phyloP scores from a whole-genome alignment of 2,888 invertebrate genomes.

The Sceliomorpha sp. region DNA sequence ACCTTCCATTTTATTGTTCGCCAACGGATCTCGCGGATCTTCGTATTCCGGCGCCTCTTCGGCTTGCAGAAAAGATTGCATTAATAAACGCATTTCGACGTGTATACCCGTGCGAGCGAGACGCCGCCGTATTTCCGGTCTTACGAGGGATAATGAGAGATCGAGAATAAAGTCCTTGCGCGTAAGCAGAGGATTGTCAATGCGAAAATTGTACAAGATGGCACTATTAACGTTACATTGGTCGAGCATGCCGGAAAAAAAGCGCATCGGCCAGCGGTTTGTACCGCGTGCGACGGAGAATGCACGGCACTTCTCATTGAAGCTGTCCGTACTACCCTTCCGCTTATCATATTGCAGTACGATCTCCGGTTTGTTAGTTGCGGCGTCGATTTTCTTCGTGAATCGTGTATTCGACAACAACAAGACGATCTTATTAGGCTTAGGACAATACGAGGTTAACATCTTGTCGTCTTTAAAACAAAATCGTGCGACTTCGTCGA shows the following conservation, averaged over 20 bases:
- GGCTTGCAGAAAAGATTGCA: constrained; percentile 4
- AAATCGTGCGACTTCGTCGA: constrained; percentile 18
- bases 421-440: constrained; percentile 46
- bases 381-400: constrained; percentile 30
- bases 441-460: constrained; percentile 45
- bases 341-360: constrained; percentile 56
- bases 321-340: constrained; percentile 57
- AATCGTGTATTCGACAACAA: constrained; percentile 42
- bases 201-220: constrained; percentile 36
- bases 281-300: constrained; percentile 48
- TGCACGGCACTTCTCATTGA: constrained; percentile 55
- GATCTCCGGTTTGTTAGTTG: constrained; percentile 51
- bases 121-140: constrained; percentile 6
- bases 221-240: constrained; percentile 53
- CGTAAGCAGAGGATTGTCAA: constrained; percentile 6
- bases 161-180: constrained; percentile 13
- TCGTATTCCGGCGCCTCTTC: constrained; percentile 2
- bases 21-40: neutral
- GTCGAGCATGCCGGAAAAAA: constrained; percentile 60
- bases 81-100: neutral
- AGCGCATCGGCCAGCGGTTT: constrained; percentile 54
- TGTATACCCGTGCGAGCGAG: neutral
- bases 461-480: constrained; percentile 32
- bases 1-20: neutral
- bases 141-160: constrained; percentile 2